phyloP scores from a whole-genome alignment of 2,888 invertebrate genomes.

The Halocaridina rubra region DNA sequence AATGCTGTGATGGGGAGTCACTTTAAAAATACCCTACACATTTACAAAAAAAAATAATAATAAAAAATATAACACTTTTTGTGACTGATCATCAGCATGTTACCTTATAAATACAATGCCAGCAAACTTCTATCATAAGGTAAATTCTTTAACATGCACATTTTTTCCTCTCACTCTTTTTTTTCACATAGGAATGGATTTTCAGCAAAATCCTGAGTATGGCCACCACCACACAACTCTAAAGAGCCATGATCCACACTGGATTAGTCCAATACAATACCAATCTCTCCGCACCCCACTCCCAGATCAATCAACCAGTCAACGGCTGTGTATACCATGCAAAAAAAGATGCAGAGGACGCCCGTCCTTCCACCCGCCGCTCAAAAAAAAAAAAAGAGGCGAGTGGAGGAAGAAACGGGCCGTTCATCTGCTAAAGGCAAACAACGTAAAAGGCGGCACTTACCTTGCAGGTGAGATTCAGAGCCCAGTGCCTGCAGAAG shows the following conservation, averaged over 20 bases:
- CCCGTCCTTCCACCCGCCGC: too few species aligned
- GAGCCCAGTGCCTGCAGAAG: slow-evolving; percentile 54
- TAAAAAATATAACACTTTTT: too few species aligned
- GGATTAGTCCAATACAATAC: slow-evolving; percentile 38
- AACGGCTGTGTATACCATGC: slow-evolving; percentile 35
- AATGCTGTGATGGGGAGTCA: background rate
- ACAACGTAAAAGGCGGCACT: slow-evolving; percentile 22
- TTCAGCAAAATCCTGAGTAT: slow-evolving; percentile 1
- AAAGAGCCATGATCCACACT: slow-evolving; percentile 33
- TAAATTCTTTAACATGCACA: background rate
- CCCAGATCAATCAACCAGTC: slow-evolving; percentile 33
- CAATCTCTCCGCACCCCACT: slow-evolving; percentile 23
- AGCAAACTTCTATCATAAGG: background rate
- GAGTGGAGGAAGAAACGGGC: background rate
- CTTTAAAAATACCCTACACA: too few species aligned
- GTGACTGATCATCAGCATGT: too few species aligned
- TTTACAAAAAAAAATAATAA: too few species aligned
- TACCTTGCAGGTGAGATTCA: slow-evolving; percentile 60
- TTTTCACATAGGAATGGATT: background rate
- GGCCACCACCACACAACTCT: slow-evolving; percentile 41
- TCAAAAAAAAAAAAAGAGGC: too few species aligned
- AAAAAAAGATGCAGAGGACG: background rate
- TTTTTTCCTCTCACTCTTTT: background rate
- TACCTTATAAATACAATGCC: too few species aligned
- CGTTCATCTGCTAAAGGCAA: background rate